Conservation (phyloP, 2,113 vertebrate species). For the Muntiacus muntjak region DNA sequence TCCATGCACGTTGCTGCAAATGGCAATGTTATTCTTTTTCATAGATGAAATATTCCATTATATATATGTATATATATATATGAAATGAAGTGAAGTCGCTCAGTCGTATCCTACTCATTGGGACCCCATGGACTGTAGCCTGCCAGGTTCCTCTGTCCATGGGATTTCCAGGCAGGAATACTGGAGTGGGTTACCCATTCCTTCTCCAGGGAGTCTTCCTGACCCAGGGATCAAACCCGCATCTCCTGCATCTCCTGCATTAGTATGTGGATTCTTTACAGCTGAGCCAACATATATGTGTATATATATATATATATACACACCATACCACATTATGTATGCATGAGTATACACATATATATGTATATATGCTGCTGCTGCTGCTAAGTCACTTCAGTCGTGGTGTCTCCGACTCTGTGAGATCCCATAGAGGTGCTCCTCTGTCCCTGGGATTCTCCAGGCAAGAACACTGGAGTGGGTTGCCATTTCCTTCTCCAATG, state of each 20-base stretch:
- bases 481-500: no score
- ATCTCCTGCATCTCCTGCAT: neutral
- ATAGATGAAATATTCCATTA: neutral
- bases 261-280: neutral
- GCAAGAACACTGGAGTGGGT: no score
- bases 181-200: neutral
- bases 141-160: neutral
- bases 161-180: neutral
- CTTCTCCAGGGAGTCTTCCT: neutral
- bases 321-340: neutral
- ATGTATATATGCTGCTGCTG: no score
- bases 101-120: neutral
- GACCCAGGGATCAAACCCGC: neutral
- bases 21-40: neutral
- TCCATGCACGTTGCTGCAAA: neutral
- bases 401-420: no score
- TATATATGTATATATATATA: neutral
- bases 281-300: neutral
- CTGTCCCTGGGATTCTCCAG: no score
- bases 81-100: neutral
- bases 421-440: no score
- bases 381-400: no score
- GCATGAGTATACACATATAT: neutral
- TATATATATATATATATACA: rapidly evolving
- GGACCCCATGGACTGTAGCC: neutral